Evolutionary conservation across 2,113 vertebrate genomes (phyloP).

Genomic region (Ursus arctos): DNA sequence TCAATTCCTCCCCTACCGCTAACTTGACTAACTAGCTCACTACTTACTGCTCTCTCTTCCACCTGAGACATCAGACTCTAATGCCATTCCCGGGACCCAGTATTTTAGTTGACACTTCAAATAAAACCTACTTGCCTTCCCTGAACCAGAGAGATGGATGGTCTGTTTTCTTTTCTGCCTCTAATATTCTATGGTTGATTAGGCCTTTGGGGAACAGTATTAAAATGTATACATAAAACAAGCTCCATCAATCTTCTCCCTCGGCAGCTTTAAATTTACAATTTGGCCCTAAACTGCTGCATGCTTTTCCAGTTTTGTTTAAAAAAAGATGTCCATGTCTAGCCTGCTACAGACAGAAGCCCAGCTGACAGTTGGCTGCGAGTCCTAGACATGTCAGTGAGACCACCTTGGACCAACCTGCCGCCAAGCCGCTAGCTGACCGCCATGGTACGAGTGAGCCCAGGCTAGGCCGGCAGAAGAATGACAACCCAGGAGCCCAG

Average conservation of each 20-base stretch:
- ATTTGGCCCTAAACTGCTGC: not conserved
- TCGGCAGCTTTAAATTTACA: not conserved
- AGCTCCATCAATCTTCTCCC: not conserved
- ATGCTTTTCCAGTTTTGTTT: not conserved
- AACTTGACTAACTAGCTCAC: not conserved
- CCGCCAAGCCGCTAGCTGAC: fast-evolving
- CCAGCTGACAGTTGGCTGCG: not conserved
- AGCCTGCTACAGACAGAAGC: not conserved
- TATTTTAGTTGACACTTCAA: not conserved
- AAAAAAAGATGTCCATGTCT: not conserved
- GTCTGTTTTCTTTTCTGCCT: not conserved
- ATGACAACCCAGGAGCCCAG: fast-evolving
- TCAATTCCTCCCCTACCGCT: not conserved
- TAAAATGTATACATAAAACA: slow-evolving; percentile 22
- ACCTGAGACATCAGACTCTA: not conserved
- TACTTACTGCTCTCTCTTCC: not conserved
- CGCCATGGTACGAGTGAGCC: not conserved
- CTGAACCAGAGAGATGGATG: not conserved
- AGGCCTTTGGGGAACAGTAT: not conserved
- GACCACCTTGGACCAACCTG: not conserved
- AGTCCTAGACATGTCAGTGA: not conserved
- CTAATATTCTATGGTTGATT: not conserved
- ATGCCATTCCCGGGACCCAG: not conserved
- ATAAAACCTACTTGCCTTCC: not conserved
- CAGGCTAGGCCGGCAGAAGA: not conserved